A percentile compares a stretch with the other conserved stretches of the same genome.
Conservation (phyloP, 2,797 vertebrate genomes). For the Saxicola maurus region DNA sequence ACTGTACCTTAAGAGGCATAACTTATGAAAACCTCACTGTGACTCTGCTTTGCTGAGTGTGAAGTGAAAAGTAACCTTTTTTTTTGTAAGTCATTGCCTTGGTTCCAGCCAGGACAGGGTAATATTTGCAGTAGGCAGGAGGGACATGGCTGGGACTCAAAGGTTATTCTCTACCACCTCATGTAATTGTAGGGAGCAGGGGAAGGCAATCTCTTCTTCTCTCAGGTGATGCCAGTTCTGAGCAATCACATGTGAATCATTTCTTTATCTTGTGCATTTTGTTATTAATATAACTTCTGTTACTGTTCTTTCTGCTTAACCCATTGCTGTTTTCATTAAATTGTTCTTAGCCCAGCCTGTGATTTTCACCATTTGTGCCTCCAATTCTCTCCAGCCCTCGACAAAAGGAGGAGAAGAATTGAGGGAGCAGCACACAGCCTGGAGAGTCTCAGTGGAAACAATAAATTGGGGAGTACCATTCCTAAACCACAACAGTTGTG, state of each 20-base stretch:
- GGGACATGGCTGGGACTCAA: rapidly evolving
- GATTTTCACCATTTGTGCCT: neutral
- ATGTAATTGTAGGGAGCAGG: neutral
- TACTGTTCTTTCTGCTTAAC: neutral
- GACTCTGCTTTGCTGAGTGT: neutral
- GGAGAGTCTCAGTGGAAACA: neutral
- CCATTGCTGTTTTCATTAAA: neutral
- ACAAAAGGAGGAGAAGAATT: neutral
- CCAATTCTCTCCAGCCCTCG: neutral
- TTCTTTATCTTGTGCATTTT: neutral
- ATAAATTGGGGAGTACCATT: neutral
- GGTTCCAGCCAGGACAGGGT: neutral
- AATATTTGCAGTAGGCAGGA: neutral
- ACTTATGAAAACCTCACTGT: neutral
- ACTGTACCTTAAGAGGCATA: neutral
- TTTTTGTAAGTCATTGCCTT: neutral
- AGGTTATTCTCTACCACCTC: neutral
- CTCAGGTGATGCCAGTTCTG: rapidly evolving
- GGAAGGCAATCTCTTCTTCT: neutral
- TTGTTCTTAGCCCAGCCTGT: neutral
- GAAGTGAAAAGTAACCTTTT: neutral
- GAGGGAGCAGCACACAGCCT: neutral
- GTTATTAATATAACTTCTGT: neutral
- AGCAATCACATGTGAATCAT: neutral
- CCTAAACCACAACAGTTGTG: neutral